A percentile compares a stretch with the other conserved stretches of the same genome.
Conservation (phyloP, 1,140 invertebrate genomes). For the Polyergus mexicanus region DNA sequence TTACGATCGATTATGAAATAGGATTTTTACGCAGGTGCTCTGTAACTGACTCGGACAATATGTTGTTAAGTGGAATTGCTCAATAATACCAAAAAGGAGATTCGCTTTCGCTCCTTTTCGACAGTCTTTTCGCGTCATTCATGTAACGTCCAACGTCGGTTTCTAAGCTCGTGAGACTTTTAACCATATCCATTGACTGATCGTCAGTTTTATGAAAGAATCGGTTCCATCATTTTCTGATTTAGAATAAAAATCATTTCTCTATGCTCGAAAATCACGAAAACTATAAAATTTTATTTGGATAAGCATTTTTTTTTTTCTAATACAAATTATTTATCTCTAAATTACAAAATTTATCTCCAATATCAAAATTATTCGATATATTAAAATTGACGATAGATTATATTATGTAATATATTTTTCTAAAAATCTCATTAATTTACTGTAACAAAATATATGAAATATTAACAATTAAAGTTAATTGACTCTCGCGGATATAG, state of each 20-base stretch:
- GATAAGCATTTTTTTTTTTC: constrained; percentile 4
- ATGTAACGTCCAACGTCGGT: constrained; percentile 66
- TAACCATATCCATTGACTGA: constrained; percentile 42
- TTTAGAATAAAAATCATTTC: not conserved
- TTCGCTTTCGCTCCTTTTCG: constrained; percentile 59
- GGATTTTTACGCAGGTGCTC: not conserved
- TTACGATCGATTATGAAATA: not conserved
- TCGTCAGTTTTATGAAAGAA: not conserved
- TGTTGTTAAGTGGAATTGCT: constrained; percentile 28
- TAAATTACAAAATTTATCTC: not conserved
- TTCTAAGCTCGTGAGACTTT: constrained; percentile 51
- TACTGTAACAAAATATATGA: not conserved
- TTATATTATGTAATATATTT: not conserved
- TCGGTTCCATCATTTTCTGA: not conserved
- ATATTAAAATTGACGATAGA: not conserved
- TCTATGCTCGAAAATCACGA: not conserved
- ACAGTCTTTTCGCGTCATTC: constrained; percentile 46
- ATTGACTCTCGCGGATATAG: not conserved
- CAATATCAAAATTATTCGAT: not conserved
- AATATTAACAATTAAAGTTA: not conserved
- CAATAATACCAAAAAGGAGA: constrained; percentile 54
- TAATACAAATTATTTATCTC: not conserved
- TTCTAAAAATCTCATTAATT: not conserved
- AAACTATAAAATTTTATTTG: constrained; percentile 18
- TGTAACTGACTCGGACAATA: not conserved